phyloP scores from a whole-genome alignment of 1,140 invertebrate species.

The Drosophila orena region DNA sequence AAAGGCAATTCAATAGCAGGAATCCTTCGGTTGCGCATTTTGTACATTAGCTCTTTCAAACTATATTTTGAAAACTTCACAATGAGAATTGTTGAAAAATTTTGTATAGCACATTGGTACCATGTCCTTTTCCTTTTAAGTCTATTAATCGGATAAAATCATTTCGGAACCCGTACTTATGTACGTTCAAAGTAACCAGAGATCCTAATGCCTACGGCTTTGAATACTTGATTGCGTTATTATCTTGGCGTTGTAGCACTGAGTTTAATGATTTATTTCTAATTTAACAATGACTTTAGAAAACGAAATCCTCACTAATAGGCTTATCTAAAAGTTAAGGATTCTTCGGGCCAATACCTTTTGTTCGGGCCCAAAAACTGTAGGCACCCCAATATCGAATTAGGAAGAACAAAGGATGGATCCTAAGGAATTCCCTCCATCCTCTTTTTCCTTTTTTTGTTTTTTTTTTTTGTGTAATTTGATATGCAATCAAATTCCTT shows the following conservation, averaged over 20 bases:
- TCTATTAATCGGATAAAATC: too few species aligned
- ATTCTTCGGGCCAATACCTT: background rate
- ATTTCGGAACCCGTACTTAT: too few species aligned
- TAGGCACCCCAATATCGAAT: background rate
- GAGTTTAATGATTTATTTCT: background rate
- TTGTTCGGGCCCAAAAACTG: slow-evolving; percentile 3
- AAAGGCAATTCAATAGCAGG: slow-evolving; percentile 6
- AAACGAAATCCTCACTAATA: background rate
- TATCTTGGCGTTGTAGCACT: background rate
- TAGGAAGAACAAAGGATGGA: slow-evolving; percentile 19
- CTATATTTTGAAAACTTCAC: too few species aligned
- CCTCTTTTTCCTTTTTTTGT: background rate
- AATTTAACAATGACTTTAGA: background rate
- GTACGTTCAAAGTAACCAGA: too few species aligned
- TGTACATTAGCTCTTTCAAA: background rate
- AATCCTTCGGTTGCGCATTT: slow-evolving; percentile 17
- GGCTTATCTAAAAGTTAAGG: background rate
- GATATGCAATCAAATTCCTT: slow-evolving; percentile 24
- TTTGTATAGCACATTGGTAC: too few species aligned
- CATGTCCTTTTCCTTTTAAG: too few species aligned
- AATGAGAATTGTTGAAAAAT: too few species aligned
- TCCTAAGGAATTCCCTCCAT: background rate
- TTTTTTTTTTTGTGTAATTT: slow-evolving; percentile 8
- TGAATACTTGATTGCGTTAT: background rate
- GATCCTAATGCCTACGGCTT: too few species aligned